Evolutionary conservation across 1,140 invertebrate species (phyloP), one percentile per base, ranked within the genome.

Genomic region (Maconellicoccus hirsutus): DNA sequence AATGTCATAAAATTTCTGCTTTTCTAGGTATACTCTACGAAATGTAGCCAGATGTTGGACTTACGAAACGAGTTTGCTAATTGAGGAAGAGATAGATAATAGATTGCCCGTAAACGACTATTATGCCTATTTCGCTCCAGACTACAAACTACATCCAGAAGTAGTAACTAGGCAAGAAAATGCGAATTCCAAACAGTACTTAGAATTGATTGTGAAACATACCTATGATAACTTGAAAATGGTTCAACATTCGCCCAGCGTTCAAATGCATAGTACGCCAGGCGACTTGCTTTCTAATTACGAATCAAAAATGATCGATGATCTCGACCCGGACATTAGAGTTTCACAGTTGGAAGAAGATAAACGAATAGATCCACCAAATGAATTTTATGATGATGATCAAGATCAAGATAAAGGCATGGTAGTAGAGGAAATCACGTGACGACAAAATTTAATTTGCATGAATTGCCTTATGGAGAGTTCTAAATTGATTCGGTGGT

Each of bases 41-140:
- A 99, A 99, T 79, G 98, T 99, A 0, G 96, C 97, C 0, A 83
- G 98, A 59, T 98, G 96, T 79, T 99, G 98, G 98, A 97, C 97
- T 0, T 97, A 98, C 75, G 98, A 99, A 81, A 99, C 98, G 0
- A 96, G 95, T 0, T 81, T 99, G 1, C 81, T 98, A 0, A 85
- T 96, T 0, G 93, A 96, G 76, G 90, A 96, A 77, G 86, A 88
- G 59, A 95, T 98, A 27, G 90, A 88, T 39, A 94, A 95, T 77
- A 93, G 97, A 77, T 80, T 98, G 27, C 94, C 94, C 0, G 93
- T 94, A 75, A 94, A 89, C 8, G 94, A 97, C 78, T 98, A 98
- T 77, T 84, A 95, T 38, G 94, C 97, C 77, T 97, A 94, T 77
- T 98, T 98, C 79, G 92, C 91, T 23, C 94, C 95, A 0, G 94